Conservation (phyloP, 1,140 invertebrate genomes). For the Harlomillsia oculata region DNA sequence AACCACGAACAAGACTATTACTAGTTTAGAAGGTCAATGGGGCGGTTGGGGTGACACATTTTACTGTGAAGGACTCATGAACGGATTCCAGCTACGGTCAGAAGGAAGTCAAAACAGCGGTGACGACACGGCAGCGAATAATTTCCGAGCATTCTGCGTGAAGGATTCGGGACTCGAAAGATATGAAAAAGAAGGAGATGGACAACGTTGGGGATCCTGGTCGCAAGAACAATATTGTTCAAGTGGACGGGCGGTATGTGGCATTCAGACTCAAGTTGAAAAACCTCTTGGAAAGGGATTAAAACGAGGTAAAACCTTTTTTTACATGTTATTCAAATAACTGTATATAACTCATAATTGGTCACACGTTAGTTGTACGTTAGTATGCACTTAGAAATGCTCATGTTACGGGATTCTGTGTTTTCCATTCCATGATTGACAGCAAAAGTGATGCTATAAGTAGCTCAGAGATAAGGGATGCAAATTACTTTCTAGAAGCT, state of each 20-base stretch:
- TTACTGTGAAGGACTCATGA: conserved; percentile 4
- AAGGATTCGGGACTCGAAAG: background rate
- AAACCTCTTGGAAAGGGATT: no score
- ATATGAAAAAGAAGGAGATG: conserved; percentile 9
- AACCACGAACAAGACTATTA: conserved; percentile 3
- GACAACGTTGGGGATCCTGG: background rate
- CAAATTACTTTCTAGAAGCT: no score
- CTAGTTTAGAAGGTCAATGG: conserved; percentile 16
- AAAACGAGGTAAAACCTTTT: no score
- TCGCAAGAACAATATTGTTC: conserved; percentile 6
- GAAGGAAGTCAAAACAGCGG: background rate
- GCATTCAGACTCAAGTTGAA: conserved; percentile 19
- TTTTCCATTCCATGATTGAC: no score
- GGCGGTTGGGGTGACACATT: conserved; percentile 23
- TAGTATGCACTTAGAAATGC: no score
- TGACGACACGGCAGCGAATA: conserved; percentile 24
- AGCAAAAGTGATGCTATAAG: no score
- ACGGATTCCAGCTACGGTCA: conserved; percentile 20
- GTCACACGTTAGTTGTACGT: no score
- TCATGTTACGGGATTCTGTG: no score
- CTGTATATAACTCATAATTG: no score
- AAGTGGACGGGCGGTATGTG: conserved; percentile 6
- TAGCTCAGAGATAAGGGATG: no score
- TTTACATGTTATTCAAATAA: no score
- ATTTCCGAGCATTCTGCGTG: conserved; percentile 18